Evolutionary conservation across 1,140 invertebrate genomes (phyloP).

Genomic region (Globodera ellingtonae): DNA sequence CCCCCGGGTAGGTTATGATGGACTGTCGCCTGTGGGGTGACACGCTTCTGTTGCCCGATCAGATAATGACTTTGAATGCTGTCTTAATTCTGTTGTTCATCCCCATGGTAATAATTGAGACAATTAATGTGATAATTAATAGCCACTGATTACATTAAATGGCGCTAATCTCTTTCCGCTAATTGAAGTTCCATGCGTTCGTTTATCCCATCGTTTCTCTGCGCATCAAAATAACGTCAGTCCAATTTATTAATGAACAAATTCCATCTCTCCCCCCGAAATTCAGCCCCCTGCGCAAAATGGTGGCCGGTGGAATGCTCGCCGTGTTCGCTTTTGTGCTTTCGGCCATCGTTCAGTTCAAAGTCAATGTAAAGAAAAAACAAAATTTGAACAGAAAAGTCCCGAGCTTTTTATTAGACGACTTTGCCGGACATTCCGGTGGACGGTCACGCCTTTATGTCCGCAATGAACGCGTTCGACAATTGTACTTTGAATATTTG

Average conservation of each 20-base stretch:
- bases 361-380: neutral
- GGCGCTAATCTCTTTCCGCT: no score
- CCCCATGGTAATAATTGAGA: slow-evolving; percentile 39
- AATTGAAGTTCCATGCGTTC: slow-evolving; percentile 52
- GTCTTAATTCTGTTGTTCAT: slow-evolving; percentile 58
- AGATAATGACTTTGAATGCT: slow-evolving; percentile 75
- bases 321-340: slow-evolving; percentile 53
- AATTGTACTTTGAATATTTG: slow-evolving; percentile 31
- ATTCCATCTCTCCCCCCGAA: slow-evolving; percentile 61
- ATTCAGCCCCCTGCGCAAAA: slow-evolving; percentile 72
- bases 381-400: neutral
- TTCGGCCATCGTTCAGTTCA: slow-evolving; percentile 42
- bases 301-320: slow-evolving; percentile 48
- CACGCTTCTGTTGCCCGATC: slow-evolving; percentile 77
- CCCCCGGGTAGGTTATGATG: slow-evolving; percentile 54
- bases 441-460: slow-evolving; percentile 71
- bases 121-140: no score
- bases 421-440: slow-evolving; percentile 74
- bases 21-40: slow-evolving; percentile 59
- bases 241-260: neutral
- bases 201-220: slow-evolving; percentile 51
- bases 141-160: no score
- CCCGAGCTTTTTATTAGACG: neutral
- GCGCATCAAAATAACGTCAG: neutral
- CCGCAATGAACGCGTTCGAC: slow-evolving; percentile 73